Evolutionary conservation across 2,797 vertebrate species (phyloP), one percentile per base, ranked within the genome.

Genomic region (Propithecus deckenii): DNA sequence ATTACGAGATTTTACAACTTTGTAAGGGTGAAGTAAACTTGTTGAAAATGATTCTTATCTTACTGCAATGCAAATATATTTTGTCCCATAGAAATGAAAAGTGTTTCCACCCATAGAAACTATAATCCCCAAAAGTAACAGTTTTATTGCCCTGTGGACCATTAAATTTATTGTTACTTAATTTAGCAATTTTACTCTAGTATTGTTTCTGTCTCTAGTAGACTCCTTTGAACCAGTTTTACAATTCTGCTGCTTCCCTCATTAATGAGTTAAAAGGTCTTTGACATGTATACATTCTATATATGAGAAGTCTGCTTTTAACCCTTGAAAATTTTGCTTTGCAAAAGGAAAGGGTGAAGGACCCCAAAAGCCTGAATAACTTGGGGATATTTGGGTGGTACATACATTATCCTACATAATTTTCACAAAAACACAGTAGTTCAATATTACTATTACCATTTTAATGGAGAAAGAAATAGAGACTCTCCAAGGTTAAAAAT

Each of bases 21-120:
- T 57, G 23, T 9, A 22, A 74, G 59, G 1, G 8, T 41, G 52
- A 61, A 32, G 22, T 46, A n/a, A 92, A 41, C 74, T 30, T 76
- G 74, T 57, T 72, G 61, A 78, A 78, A 63, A 43, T 61, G 57
- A 85, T 96, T 88, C 32, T 96, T 93, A 83, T 86, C 38, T 63
- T n/a, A 88, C 38, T 43, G 3, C 41, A 93, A 9, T 90, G 78
- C 59, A 94, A 92, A 48, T 41, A 61, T 30, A 48, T 65, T n/a
- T 80, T 71, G 46, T 41, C 41, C 38, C 9, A 41, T 7, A 78
- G 17, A 91, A 91, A 81, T 38, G 71, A 83, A 94, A 50, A 71
- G 22, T 86, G 88, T 89, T 94, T 95, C 84, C 8, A 84, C 38
- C 10, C 69, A 67, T 20, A 69, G 55, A 61, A 86, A 94, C 69